These are phyloP conservation scores for Imbricaverruca yamaguchii DNA, from an alignment of 2,888 invertebrate genomes.

Conservation along the genomic window DNA sequence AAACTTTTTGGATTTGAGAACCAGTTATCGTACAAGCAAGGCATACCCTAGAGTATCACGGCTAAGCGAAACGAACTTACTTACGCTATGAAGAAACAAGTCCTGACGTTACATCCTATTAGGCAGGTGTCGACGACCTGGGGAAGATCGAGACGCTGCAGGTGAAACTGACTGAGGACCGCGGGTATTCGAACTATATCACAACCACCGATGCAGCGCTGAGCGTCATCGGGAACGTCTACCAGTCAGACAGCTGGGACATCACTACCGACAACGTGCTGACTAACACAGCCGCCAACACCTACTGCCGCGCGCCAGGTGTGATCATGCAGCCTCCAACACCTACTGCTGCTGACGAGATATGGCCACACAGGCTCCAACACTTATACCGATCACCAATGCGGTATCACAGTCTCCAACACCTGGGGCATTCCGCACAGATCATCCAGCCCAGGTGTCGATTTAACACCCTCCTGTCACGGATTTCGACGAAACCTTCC, in stretches of 20 bases:
- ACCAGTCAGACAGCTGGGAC: conserved; percentile 44
- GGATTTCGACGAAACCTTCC: no score
- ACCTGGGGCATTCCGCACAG: no score
- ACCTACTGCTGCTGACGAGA: no score
- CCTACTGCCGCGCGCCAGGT: conserved; percentile 65
- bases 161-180: conserved; percentile 28
- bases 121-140: conserved; percentile 30
- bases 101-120: not conserved
- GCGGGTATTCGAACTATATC: conserved; percentile 27
- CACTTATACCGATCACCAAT: no score
- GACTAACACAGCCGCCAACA: conserved; percentile 61
- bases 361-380: no score
- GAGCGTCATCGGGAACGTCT: conserved; percentile 26
- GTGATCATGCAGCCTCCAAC: not conserved
- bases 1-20: no score
- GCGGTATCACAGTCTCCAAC: no score
- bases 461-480: no score
- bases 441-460: no score
- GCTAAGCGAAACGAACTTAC: no score
- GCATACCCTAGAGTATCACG: not conserved
- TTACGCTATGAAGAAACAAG: no score
- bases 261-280: conserved; percentile 45
- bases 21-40: not conserved
- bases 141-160: conserved; percentile 27
- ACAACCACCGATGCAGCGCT: not conserved